Percentiles rank a stretch among this genome's conserved stretches.
Conservation (phyloP, 2,113 vertebrate genomes). For the Brachypteracias leptosomus region DNA sequence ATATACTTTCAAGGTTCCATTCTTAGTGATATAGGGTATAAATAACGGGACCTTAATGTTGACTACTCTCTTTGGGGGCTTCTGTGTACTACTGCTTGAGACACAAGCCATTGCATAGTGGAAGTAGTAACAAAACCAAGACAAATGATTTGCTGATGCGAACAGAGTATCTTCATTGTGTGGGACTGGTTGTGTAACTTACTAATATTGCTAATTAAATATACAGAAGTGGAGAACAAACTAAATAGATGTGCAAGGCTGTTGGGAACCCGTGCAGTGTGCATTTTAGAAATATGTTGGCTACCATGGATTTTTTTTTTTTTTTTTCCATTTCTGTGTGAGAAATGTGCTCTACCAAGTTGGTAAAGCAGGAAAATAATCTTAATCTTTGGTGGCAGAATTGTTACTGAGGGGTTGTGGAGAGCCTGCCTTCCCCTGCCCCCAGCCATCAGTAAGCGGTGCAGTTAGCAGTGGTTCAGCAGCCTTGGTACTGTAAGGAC, state of each 20-base stretch:
- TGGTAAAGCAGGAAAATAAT: neutral
- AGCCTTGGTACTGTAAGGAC: conserved; percentile 37
- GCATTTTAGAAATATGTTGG: neutral
- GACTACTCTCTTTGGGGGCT: neutral
- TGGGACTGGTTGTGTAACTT: neutral
- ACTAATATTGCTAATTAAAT: neutral
- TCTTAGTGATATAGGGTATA: neutral
- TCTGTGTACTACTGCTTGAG: neutral
- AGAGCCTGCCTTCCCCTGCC: neutral
- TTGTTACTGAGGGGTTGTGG: neutral
- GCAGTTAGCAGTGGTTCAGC: conserved; percentile 49
- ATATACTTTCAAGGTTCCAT: neutral
- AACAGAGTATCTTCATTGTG: neutral
- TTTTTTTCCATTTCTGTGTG: neutral
- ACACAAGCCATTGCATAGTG: neutral
- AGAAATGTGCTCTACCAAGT: neutral
- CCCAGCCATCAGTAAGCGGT: conserved; percentile 13
- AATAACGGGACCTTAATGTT: neutral
- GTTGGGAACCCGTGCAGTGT: neutral
- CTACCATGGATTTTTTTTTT: neutral
- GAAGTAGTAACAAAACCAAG: neutral
- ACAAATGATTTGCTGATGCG: neutral
- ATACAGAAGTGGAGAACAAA: neutral
- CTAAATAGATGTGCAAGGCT: neutral
- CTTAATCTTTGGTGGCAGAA: conserved; percentile 41